phyloP scores from a whole-genome alignment of 1,140 invertebrate genomes.

The Trachymyrmex septentrionalis region DNA sequence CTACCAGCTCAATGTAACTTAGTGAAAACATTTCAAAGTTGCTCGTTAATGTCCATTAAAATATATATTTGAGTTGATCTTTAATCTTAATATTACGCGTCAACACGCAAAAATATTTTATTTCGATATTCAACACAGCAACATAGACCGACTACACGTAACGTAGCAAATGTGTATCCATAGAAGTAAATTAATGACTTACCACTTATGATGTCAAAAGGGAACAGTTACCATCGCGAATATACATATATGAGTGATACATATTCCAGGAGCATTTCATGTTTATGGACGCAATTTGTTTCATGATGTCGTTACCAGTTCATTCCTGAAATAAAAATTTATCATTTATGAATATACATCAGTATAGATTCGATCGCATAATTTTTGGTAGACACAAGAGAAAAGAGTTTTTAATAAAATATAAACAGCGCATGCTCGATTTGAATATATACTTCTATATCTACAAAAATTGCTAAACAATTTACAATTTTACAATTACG shows the following conservation, averaged over 20 bases:
- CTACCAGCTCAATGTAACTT: not conserved
- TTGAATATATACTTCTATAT: not conserved
- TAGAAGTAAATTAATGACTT: conserved; percentile 25
- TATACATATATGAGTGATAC: conserved; percentile 6
- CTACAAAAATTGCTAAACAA: not conserved
- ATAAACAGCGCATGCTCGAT: not conserved
- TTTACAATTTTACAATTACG: not conserved
- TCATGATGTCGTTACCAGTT: not conserved
- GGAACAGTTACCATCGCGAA: not conserved
- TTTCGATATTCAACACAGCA: not conserved
- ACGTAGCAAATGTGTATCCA: not conserved
- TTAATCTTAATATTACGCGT: conserved; percentile 29
- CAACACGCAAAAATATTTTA: conserved; percentile 21
- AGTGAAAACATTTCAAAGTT: conserved; percentile 12
- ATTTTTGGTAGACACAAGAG: not conserved
- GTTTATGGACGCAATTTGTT: not conserved
- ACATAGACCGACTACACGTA: not conserved
- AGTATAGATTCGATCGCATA: not conserved
- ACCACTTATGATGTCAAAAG: not conserved
- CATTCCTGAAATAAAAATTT: conserved; percentile 3
- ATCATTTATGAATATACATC: not conserved
- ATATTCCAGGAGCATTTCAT: not conserved
- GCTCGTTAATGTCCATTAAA: conserved; percentile 18
- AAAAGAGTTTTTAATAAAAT: not conserved
- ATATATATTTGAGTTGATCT: conserved; percentile 9